phyloP scores from a whole-genome alignment of 2,797 vertebrate species.

The Acomys russatus region DNA sequence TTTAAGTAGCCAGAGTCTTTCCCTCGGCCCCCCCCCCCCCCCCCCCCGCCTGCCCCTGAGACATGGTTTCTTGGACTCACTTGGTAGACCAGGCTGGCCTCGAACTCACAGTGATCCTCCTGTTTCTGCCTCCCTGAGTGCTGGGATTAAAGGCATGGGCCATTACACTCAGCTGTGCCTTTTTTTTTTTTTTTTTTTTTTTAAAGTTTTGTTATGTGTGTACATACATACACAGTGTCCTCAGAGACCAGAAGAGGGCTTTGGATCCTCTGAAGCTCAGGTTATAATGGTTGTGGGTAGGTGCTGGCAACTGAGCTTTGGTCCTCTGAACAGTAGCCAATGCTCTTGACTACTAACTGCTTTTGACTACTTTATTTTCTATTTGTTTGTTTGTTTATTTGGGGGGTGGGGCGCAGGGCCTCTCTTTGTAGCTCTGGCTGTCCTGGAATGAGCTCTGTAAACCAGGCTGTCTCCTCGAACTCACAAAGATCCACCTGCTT shows the following conservation, averaged over 20 bases:
- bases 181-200: neutral
- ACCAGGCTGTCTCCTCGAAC: neutral
- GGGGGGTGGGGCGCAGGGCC: neutral
- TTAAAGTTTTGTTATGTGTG: neutral
- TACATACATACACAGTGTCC: neutral
- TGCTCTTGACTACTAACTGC: neutral
- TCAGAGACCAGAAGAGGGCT: neutral
- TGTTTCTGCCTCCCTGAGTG: too few relatives aligned
- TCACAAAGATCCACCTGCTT: neutral
- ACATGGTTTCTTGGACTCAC: too few relatives aligned
- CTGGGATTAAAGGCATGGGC: too few relatives aligned
- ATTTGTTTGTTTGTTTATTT: too few relatives aligned
- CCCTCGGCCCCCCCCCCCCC: too few relatives aligned
- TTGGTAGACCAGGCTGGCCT: too few relatives aligned
- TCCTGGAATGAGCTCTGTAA: neutral
- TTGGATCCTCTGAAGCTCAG: neutral
- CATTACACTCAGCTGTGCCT: neutral
- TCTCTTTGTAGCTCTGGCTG: neutral
- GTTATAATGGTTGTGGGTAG: neutral
- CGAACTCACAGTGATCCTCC: too few relatives aligned
- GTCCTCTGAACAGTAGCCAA: neutral
- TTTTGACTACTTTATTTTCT: too few relatives aligned
- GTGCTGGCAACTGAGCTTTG: neutral
- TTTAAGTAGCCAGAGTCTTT: slow-evolving; percentile 13
- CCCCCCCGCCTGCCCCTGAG: too few relatives aligned